phyloP scores from a whole-genome alignment of 2,113 vertebrate genomes.

The Stomatorhinus ivindoensis region DNA sequence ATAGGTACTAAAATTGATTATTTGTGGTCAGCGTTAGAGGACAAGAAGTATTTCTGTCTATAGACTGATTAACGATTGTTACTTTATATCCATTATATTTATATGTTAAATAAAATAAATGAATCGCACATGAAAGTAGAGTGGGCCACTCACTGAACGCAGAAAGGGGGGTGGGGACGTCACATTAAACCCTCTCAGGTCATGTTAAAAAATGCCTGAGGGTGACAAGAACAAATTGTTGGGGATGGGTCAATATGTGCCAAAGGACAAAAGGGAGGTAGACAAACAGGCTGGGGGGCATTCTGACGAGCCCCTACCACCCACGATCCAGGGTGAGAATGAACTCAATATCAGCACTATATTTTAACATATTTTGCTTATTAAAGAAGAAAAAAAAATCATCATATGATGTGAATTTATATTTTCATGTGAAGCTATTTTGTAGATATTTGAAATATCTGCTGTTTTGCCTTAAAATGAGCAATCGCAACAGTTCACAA shows the following conservation, averaged over 20 bases:
- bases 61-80: background rate
- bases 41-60: background rate
- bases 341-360: background rate
- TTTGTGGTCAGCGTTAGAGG: background rate
- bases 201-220: background rate
- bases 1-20: background rate
- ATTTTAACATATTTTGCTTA: background rate
- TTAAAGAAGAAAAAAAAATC: background rate
- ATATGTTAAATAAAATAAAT: background rate
- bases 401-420: background rate
- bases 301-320: background rate
- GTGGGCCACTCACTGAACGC: background rate
- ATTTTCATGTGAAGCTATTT: background rate
- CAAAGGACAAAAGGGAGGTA: background rate
- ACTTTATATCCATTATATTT: background rate
- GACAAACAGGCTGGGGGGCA: background rate
- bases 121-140: background rate
- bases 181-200: background rate
- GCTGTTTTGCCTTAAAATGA: background rate
- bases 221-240: background rate
- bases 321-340: background rate
- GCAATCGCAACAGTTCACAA: background rate
- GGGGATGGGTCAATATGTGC: background rate
- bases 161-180: background rate
- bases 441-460: background rate